Conservation (phyloP, 2,888 invertebrate genomes). For the Metopia argyrocephala region DNA sequence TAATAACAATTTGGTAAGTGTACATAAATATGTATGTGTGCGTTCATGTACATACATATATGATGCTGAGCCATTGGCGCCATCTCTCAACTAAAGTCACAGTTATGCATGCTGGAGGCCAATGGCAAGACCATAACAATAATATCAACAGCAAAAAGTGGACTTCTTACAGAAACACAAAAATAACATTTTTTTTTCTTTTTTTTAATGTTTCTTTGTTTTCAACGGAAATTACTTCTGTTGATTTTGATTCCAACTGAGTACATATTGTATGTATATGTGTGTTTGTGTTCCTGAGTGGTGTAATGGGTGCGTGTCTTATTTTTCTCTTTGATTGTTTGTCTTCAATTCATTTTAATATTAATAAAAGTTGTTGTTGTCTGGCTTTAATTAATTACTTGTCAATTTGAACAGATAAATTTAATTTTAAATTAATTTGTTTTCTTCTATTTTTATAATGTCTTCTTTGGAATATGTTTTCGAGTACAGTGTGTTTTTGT, state of each 20-base stretch:
- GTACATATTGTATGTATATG: no score
- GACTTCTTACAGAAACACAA: background rate
- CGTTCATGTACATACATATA: background rate
- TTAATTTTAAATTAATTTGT: background rate
- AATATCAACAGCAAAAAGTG: background rate
- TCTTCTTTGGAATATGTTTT: no score
- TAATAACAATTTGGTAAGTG: no score
- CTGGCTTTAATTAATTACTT: conserved; percentile 30
- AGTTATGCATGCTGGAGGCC: conserved; percentile 58
- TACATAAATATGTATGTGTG: background rate
- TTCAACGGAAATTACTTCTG: conserved; percentile 24
- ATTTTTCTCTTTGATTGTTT: background rate
- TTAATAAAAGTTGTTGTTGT: conserved; percentile 4
- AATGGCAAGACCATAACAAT: conserved; percentile 55
- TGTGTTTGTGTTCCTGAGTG: no score
- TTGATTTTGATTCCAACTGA: background rate
- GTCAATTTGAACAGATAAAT: conserved; percentile 34
- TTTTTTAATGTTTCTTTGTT: conserved; percentile 1
- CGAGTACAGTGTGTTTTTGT: no score
- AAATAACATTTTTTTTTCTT: background rate
- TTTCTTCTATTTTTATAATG: background rate
- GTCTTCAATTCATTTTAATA: background rate
- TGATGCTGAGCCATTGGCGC: conserved; percentile 51
- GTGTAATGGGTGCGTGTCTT: background rate
- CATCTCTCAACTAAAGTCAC: conserved; percentile 47